Percentiles rank a stretch among this genome's conserved stretches.
phyloP scores from a whole-genome alignment of 2,113 vertebrate genomes.

The Lethenteron camtschaticum region DNA sequence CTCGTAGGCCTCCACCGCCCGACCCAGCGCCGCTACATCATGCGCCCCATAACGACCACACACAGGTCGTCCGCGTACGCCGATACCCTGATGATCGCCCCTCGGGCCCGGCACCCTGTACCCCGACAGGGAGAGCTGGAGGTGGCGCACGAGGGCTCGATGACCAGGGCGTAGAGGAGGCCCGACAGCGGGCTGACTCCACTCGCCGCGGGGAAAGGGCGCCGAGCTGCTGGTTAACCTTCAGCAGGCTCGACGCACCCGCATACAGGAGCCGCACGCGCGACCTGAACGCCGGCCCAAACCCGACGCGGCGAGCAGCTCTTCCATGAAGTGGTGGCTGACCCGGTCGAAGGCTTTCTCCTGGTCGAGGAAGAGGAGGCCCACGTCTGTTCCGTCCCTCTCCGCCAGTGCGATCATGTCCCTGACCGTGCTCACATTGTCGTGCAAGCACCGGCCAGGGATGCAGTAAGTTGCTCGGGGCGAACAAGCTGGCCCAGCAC shows the following conservation, averaged over 20 bases:
- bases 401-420: not conserved
- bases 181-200: not conserved
- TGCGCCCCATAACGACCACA: no score
- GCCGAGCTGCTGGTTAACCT: not conserved
- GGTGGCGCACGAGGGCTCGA: no score
- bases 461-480: not conserved
- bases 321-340: not conserved
- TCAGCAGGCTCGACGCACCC: not conserved
- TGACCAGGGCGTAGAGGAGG: no score
- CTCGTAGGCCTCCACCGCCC: no score
- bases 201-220: not conserved
- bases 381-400: no score
- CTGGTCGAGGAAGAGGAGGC: not conserved
- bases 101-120: no score
- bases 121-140: no score
- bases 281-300: not conserved
- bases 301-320: not conserved
- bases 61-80: no score
- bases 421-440: not conserved
- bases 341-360: constrained; percentile 2
- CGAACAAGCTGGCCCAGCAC: not conserved
- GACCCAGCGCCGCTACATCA: no score
- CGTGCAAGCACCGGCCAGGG: not conserved
- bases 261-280: not conserved
- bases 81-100: no score